Conservation (phyloP, 2,113 vertebrate genomes). For the Platysteira castanea region DNA sequence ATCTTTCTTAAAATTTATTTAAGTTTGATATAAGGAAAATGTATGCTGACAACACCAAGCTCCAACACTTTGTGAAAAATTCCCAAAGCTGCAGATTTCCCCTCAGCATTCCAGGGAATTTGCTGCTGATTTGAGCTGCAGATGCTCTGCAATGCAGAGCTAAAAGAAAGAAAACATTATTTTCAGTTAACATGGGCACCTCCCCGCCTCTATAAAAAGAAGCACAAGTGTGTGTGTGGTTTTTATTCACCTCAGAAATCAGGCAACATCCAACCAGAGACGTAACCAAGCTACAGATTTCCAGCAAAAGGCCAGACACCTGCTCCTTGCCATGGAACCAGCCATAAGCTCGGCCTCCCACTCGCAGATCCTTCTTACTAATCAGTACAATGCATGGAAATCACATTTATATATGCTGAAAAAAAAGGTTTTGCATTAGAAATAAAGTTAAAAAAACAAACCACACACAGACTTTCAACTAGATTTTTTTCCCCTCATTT, state of each 20-base stretch:
- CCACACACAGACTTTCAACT: not conserved
- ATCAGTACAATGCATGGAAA: not conserved
- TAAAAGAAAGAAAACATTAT: not conserved
- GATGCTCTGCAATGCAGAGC: slow-evolving; percentile 32
- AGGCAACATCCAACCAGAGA: not conserved
- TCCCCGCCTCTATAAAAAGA: not conserved
- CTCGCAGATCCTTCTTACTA: not conserved
- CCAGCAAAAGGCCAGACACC: not conserved
- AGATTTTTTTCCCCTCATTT: not conserved
- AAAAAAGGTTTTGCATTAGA: not conserved
- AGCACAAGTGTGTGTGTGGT: not conserved
- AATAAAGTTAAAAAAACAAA: not conserved
- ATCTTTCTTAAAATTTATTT: not conserved
- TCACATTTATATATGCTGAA: not conserved
- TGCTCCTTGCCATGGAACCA: not conserved
- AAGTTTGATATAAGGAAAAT: not conserved
- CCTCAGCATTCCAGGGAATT: not conserved
- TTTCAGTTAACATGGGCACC: not conserved
- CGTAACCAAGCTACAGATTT: not conserved
- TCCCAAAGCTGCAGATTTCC: not conserved
- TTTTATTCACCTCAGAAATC: not conserved
- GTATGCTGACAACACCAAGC: not conserved
- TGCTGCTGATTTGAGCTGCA: not conserved
- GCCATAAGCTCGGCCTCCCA: not conserved
- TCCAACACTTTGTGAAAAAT: not conserved